A percentile compares a stretch with the other conserved stretches of the same genome.
Evolutionary conservation across 2,888 invertebrate genomes (phyloP).

Genomic region (Drosophila formosana): DNA sequence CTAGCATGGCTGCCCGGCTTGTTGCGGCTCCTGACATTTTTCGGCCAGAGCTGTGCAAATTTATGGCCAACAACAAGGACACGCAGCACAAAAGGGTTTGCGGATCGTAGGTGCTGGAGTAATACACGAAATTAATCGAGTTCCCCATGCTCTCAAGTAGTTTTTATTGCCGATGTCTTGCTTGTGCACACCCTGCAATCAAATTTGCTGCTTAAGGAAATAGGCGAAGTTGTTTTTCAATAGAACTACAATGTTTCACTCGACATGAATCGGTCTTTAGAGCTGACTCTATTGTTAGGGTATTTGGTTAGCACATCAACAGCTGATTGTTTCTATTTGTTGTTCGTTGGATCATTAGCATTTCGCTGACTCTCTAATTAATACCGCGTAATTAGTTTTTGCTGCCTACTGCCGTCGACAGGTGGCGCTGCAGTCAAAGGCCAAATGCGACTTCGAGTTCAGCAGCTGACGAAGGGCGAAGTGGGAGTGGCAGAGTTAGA

Average conservation of each 20-base stretch:
- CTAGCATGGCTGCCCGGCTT: background rate
- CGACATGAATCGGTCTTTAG: background rate
- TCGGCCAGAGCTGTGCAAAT: conserved; percentile 60
- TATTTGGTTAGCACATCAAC: background rate
- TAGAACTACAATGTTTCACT: too few relatives aligned
- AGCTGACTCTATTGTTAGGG: background rate
- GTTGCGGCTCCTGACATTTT: conserved; percentile 44
- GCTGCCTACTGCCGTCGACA: conserved; percentile 48
- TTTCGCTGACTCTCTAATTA: conserved; percentile 68
- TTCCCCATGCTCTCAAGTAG: conserved; percentile 12
- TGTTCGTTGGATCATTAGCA: conserved; percentile 49
- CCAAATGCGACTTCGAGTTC: conserved; percentile 29
- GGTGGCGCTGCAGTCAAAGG: conserved; percentile 54
- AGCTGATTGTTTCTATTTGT: conserved; percentile 1
- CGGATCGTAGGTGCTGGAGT: conserved; percentile 8
- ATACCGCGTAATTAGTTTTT: conserved; percentile 74
- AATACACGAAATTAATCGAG: conserved; percentile 44
- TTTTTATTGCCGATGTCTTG: conserved; percentile 3
- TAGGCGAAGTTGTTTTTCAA: too few relatives aligned
- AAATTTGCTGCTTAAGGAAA: too few relatives aligned
- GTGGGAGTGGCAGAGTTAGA: background rate
- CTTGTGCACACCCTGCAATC: background rate
- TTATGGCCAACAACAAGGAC: conserved; percentile 71
- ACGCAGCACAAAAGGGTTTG: conserved; percentile 21
- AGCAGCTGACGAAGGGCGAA: background rate